Base-by-base conservation (phyloP, 1,140 invertebrate genomes). In the Sarcophaga bullata region DNA sequence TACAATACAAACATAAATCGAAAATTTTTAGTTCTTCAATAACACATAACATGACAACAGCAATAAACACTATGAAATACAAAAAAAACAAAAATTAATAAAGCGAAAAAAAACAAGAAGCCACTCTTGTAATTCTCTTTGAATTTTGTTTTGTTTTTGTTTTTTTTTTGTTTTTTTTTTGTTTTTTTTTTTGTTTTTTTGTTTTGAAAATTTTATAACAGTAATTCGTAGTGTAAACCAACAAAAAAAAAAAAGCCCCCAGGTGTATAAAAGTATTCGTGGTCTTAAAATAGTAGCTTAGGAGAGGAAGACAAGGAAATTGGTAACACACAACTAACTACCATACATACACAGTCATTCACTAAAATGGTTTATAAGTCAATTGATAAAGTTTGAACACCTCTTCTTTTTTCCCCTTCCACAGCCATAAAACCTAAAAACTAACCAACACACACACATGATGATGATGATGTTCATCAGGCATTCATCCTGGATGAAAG, bases 381-480 rank as follows among this genome's bases (percentile, higher is more conserved):
- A 62, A 62, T 62, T 62, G 58, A 62, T 62, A 62, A 62, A 62
- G 58, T 62, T 62, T 62, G 58, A 62, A 13, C 25, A 37, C 13
- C 19, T 62, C 15, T 54, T 54, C 5, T 54, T 54, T 54, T 54
- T 2, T 11, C 4, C 4, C 1, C 4, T 37, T 37, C 25, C 25
- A 37, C 25, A 37, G 25, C 25, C 25, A 37, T 37, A 37, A 52
- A 54, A 54, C 52, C 25, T 37, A 37, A 37, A 37, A 37, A 37
- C 25, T 37, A 37, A 37, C 25, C 1, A 1, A 37, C 25, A 37
- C 25, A 2, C 25, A 37, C 4, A 37, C 25, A 37, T 37, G 25
- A 37, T 37, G 25, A 37, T 1, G 25, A 37, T 37, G 25, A 37
- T 37, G 25, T 37, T 37, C 25, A 37, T 37, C 25, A 37, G 25